Evolutionary conservation across 2,113 vertebrate genomes (phyloP), one percentile per base, ranked within the genome.

Genomic region (Trochalopteron elliotii): DNA sequence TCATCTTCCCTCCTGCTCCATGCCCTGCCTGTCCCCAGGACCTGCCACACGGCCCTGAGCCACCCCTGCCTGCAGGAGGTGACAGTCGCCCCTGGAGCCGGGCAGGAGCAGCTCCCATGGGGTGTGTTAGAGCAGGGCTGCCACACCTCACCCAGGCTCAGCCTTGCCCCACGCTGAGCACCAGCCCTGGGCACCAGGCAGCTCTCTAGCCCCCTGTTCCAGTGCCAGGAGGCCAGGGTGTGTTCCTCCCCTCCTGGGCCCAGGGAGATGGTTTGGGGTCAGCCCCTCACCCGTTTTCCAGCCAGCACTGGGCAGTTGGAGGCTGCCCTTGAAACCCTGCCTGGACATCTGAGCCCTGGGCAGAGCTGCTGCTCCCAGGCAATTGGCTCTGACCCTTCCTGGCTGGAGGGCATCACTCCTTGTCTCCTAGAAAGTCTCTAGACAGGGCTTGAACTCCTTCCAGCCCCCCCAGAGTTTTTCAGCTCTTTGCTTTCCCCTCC

Each of bases 1-100:
- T 7, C 55, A 12, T 30, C 23, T 35, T 12, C 24, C 42, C 37
- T 10, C 2, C 33, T 17, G 20, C 3, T 35, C 12, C 60, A 12
- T 24, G 21, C 47, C 20, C 37, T 53, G 28, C 16, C 35, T 9
- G 4, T 60, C 45, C 22, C 47, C 22, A 23, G 9, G 35, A 7
- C 8, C 37, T 44, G 44, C 11, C 27, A 1, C n/a, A 3, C 0
- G 10, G 60, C 45, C 31, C 64, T 6, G 28, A 55, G 45, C 7
- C 28, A 2, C 9, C 7, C 4, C 18, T 24, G 21, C n/a, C 3
- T 0, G 16, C 18, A 18, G n/a, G 9, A 70, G 21, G 23, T 33
- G 19, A n/a, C n/a, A n/a, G n/a, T n/a, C n/a, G n/a, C n/a, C n/a
- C n/a, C 55, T 28, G 60, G 12, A 20, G 16, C 21, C 0, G 0